phyloP scores from a whole-genome alignment of 1,140 invertebrate genomes.

The Pachypsylla venusta region DNA sequence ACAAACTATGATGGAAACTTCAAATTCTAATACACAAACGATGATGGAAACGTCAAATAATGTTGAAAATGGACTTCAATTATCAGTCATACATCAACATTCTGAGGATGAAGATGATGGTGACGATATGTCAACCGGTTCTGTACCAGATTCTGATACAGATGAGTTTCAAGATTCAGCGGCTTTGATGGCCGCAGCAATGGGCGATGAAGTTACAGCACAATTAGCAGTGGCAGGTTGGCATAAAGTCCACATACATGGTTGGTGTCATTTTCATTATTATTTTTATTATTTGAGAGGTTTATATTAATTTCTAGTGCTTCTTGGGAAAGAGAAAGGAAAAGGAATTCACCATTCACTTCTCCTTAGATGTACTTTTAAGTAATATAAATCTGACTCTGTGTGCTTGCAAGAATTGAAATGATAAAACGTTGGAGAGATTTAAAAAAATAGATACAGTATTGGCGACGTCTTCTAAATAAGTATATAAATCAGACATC shows the following conservation, averaged over 20 bases:
- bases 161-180: slow-evolving; percentile 46
- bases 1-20: slow-evolving; percentile 20
- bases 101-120: slow-evolving; percentile 48
- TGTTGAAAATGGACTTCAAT: slow-evolving; percentile 3
- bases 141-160: slow-evolving; percentile 30
- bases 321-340: too few species aligned
- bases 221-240: slow-evolving; percentile 85
- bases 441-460: too few species aligned
- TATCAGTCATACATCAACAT: not conserved
- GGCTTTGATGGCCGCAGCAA: slow-evolving; percentile 60
- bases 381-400: too few species aligned
- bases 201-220: slow-evolving; percentile 86
- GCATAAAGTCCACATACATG: slow-evolving; percentile 38
- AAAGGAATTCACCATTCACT: too few species aligned
- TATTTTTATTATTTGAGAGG: slow-evolving; percentile 30
- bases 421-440: too few species aligned
- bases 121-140: slow-evolving; percentile 41
- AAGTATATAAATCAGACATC: too few species aligned
- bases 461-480: too few species aligned
- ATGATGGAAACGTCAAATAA: slow-evolving; percentile 20
- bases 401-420: too few species aligned
- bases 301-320: not conserved
- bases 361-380: too few species aligned
- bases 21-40: not conserved
- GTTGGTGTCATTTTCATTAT: slow-evolving; percentile 34